Percentiles rank a stretch among this genome's conserved stretches.
Conservation (phyloP, 2,888 invertebrate species). For the Eristalis tenax region DNA sequence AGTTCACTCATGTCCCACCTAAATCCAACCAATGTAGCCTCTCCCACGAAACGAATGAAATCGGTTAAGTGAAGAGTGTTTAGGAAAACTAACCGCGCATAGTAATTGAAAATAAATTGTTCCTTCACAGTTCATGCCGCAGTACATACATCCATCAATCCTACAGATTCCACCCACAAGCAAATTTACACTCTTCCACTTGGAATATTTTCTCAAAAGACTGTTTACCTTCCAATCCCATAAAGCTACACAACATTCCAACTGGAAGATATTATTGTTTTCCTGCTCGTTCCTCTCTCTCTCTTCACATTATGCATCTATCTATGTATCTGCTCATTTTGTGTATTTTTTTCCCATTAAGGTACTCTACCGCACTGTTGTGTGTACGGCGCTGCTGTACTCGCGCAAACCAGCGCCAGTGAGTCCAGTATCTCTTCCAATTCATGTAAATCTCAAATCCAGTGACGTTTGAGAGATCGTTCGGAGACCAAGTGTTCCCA, state of each 20-base stretch:
- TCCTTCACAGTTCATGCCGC: neutral
- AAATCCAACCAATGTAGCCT: no score
- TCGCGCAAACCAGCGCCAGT: neutral
- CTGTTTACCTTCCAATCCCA: slow-evolving; percentile 44
- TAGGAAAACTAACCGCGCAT: no score
- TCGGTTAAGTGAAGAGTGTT: no score
- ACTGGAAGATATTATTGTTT: slow-evolving; percentile 26
- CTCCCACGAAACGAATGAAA: no score
- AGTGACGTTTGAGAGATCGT: slow-evolving; percentile 65
- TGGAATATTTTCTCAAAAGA: neutral
- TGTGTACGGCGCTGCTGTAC: slow-evolving; percentile 14
- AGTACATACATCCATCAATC: neutral
- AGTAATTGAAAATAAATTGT: neutral
- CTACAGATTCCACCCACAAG: neutral
- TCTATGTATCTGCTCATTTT: slow-evolving; percentile 28
- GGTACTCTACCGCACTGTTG: slow-evolving; percentile 28
- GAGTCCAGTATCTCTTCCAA: slow-evolving; percentile 39
- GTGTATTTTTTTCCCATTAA: neutral
- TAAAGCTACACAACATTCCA: slow-evolving; percentile 36
- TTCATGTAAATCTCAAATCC: slow-evolving; percentile 54
- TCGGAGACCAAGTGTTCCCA: slow-evolving; percentile 28
- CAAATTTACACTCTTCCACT: neutral
- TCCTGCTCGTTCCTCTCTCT: neutral
- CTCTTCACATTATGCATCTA: slow-evolving; percentile 4
- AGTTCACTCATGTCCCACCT: no score